phyloP scores from a whole-genome alignment of 2,797 vertebrate genomes.

The Neosalanx taihuensis region DNA sequence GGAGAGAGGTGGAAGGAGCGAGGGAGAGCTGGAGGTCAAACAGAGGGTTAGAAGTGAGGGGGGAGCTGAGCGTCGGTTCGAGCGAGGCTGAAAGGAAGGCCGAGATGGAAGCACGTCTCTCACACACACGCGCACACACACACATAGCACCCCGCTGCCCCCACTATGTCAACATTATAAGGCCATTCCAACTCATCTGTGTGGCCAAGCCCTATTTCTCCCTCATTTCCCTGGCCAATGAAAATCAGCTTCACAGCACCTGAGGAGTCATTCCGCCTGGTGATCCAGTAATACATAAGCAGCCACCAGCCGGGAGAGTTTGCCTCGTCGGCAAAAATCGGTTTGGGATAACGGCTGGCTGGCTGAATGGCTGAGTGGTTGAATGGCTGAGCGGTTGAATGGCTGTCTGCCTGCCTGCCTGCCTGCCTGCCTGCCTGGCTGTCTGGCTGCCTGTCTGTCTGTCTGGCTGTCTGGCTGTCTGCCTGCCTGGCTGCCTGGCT shows the following conservation, averaged over 20 bases:
- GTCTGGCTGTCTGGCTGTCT: no score
- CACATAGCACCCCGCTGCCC: slow-evolving; percentile 4
- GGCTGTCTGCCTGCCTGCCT: no score
- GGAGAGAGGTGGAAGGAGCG: no score
- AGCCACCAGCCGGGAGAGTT: not conserved
- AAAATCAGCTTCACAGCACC: no score
- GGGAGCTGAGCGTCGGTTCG: not conserved
- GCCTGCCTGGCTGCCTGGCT: no score
- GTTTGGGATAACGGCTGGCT: not conserved
- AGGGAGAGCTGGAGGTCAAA: no score
- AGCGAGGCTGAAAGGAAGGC: no score
- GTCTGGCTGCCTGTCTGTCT: no score
- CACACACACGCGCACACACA: not conserved
- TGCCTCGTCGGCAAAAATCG: not conserved
- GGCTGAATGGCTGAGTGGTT: not conserved
- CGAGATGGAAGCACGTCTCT: not conserved
- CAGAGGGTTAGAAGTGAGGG: not conserved
- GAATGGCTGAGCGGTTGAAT: not conserved
- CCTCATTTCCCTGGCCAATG: slow-evolving; percentile 5
- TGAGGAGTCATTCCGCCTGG: not conserved
- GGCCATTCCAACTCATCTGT: slow-evolving; percentile 30
- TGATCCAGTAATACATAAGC: not conserved
- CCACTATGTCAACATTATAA: slow-evolving; percentile 35
- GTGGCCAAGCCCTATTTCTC: slow-evolving; percentile 21
- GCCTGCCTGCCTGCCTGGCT: no score